Conservation (phyloP, 2,113 vertebrate genomes). For the mouse (Mus musculus) region DNA sequence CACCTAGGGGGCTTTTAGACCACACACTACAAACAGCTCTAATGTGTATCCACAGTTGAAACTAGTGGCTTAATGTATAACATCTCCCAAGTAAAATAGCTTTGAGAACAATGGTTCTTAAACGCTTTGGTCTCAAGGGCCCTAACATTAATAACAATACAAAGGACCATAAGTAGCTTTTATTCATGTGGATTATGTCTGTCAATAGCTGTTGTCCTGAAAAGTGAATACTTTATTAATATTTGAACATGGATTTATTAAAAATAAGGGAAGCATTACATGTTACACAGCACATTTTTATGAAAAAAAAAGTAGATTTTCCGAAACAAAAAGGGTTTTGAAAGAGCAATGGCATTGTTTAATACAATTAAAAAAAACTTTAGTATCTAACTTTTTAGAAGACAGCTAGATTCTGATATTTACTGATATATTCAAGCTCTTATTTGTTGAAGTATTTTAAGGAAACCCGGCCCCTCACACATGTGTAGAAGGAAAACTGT, state of each 20-base stretch:
- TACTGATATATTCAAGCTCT: background rate
- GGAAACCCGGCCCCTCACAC: background rate
- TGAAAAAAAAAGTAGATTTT: background rate
- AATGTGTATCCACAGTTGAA: constrained; percentile 6
- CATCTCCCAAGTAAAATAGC: background rate
- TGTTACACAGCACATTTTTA: background rate
- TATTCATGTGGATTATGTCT: background rate
- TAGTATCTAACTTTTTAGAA: constrained; percentile 6
- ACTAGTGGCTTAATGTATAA: background rate
- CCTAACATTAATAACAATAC: background rate
- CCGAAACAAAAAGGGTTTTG: constrained; percentile 18
- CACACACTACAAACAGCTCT: constrained; percentile 13
- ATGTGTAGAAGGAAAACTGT: background rate
- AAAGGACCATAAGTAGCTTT: constrained; percentile 9
- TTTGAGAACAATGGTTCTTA: constrained; percentile 10
- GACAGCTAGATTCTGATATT: background rate
- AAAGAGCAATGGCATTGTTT: background rate
- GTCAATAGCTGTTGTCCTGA: background rate
- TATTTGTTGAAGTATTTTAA: background rate
- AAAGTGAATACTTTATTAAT: constrained; percentile 58
- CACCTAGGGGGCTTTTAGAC: constrained; percentile 27
- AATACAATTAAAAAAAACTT: constrained; percentile 10
- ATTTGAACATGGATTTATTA: constrained; percentile 47
- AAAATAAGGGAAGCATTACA: constrained; percentile 43
- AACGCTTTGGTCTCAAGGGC: constrained; percentile 15